phyloP scores from a whole-genome alignment of 2,113 vertebrate species.

The Silurus asotus region DNA sequence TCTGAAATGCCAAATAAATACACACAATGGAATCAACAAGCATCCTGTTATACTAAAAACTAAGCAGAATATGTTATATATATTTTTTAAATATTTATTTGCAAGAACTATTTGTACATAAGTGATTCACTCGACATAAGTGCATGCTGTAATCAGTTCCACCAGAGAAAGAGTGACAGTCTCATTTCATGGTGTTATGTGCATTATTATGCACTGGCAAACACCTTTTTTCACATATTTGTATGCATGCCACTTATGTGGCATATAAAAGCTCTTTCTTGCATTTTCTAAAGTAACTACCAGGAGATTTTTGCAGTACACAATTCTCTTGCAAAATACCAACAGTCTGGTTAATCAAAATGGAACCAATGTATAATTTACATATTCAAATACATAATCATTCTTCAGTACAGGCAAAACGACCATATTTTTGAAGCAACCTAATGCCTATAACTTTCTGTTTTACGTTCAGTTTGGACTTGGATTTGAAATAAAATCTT shows the following conservation, averaged over 20 bases:
- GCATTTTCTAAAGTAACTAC: not conserved
- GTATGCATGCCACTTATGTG: slow-evolving; percentile 1
- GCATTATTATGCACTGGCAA: slow-evolving; percentile 16
- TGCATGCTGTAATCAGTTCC: slow-evolving; percentile 45
- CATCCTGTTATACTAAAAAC: not conserved
- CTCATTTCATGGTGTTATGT: slow-evolving; percentile 30
- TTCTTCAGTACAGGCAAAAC: not conserved
- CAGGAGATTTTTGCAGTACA: not conserved
- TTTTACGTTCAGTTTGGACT: not conserved
- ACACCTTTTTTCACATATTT: slow-evolving; percentile 16
- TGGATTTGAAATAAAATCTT: slow-evolving; percentile 5
- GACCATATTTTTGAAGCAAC: not conserved
- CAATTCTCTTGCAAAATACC: slow-evolving; percentile 34
- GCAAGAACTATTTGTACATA: slow-evolving; percentile 23
- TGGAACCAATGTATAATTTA: slow-evolving; percentile 28
- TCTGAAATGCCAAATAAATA: slow-evolving; percentile 11
- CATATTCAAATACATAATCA: not conserved
- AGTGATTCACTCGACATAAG: slow-evolving; percentile 32
- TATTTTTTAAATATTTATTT: slow-evolving; percentile 29
- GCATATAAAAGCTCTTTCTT: not conserved
- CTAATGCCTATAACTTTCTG: not conserved
- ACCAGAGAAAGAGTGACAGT: slow-evolving; percentile 28
- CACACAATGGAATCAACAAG: slow-evolving; percentile 6
- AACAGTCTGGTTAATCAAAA: slow-evolving; percentile 58
- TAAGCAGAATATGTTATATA: slow-evolving; percentile 5